These are phyloP conservation scores for Henricia sp. DNA, from an alignment of 53 echinoderm and acorn worm species.

Conservation along the genomic window DNA sequence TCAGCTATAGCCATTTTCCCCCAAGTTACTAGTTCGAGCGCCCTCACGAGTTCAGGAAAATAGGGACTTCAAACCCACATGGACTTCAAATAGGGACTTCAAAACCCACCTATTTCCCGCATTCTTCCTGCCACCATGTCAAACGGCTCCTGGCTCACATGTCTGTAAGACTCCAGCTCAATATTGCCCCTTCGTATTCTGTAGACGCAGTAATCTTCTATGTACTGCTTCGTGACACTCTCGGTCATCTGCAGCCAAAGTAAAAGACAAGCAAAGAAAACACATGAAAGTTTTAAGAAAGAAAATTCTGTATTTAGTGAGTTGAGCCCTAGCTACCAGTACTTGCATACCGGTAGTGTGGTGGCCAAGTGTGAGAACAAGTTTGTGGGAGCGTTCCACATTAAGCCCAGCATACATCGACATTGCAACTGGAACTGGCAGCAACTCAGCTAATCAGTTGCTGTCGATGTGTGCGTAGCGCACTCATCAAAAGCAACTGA, in stretches of 20 bases:
- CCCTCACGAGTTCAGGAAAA: not conserved
- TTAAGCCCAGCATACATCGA: not conserved
- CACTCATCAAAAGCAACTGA: too few species aligned
- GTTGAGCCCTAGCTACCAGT: not conserved
- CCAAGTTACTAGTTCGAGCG: too few species aligned
- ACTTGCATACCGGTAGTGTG: not conserved
- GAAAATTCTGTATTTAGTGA: not conserved
- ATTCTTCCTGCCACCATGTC: slow-evolving; percentile 91
- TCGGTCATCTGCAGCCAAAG: slow-evolving; percentile 88
- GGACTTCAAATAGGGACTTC: not conserved
- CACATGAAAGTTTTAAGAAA: not conserved
- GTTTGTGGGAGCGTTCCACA: not conserved
- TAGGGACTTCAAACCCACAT: not conserved
- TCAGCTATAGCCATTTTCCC: too few species aligned
- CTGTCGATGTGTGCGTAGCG: too few species aligned
- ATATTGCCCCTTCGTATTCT: slow-evolving; percentile 82
- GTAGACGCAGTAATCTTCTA: slow-evolving; percentile 95
- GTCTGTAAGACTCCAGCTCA: slow-evolving; percentile 67
- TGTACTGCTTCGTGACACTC: slow-evolving; percentile 80
- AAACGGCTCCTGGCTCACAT: slow-evolving; percentile 89
- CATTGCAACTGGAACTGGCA: not conserved
- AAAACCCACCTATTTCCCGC: slow-evolving; percentile 89
- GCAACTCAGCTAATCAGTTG: too few species aligned
- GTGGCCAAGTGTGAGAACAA: too few species aligned
- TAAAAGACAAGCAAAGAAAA: slow-evolving; percentile 35